Conservation (phyloP, 1,140 invertebrate species). For the Elymnias hypermnestra region DNA sequence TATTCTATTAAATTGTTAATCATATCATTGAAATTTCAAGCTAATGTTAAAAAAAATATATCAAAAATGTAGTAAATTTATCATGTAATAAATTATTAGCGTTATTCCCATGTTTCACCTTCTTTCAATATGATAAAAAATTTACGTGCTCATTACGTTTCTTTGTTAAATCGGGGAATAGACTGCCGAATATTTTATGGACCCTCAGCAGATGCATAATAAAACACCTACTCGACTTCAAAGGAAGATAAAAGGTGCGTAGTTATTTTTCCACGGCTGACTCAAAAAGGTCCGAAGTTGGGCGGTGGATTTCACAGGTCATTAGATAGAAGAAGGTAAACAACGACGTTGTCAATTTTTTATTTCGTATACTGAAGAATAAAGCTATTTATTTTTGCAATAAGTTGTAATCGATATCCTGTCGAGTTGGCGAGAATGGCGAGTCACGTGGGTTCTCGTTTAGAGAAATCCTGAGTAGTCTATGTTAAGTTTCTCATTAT, state of each 20-base stretch:
- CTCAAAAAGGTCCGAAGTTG: constrained; percentile 24
- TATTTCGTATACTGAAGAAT: not conserved
- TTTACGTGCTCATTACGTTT: not conserved
- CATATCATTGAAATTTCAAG: too few species aligned
- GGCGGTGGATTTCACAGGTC: constrained; percentile 39
- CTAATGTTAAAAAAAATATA: too few species aligned
- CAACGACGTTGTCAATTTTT: constrained; percentile 20
- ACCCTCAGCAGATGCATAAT: constrained; percentile 2
- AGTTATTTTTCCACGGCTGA: constrained; percentile 5
- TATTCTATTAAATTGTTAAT: too few species aligned
- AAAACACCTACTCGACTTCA: not conserved
- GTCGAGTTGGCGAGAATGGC: too few species aligned
- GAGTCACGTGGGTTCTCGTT: too few species aligned
- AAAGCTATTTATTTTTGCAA: not conserved
- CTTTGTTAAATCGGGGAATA: not conserved
- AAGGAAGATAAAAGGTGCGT: constrained; percentile 7
- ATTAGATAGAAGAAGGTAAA: constrained; percentile 43
- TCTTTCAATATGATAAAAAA: too few species aligned
- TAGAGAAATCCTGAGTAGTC: too few species aligned
- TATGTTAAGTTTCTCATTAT: too few species aligned
- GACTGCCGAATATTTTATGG: not conserved
- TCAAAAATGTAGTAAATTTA: too few species aligned
- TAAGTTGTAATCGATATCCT: too few species aligned
- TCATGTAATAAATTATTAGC: too few species aligned
- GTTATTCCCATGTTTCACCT: too few species aligned